A percentile compares a stretch with the other conserved stretches of the same genome.
These are phyloP conservation scores for Drosophila nikananu DNA, from an alignment of 1,140 invertebrate genomes.

Conservation along the genomic window DNA sequence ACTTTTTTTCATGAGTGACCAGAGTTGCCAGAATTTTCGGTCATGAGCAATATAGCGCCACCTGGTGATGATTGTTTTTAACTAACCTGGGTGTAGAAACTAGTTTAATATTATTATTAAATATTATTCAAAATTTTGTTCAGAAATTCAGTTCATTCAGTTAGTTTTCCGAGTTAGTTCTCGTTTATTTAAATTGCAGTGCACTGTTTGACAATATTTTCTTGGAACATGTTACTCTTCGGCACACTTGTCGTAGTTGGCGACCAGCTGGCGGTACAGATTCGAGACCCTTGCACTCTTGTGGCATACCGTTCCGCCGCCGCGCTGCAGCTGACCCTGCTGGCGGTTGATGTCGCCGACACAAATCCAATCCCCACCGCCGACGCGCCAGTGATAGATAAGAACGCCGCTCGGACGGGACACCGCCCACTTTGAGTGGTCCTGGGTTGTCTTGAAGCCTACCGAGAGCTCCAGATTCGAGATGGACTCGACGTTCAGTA, in stretches of 20 bases:
- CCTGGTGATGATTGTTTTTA: too few species aligned
- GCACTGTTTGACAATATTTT: background rate
- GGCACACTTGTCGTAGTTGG: slow-evolving; percentile 84
- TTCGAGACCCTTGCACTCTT: slow-evolving; percentile 86
- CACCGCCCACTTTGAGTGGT: slow-evolving; percentile 97
- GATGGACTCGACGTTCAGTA: slow-evolving; percentile 89
- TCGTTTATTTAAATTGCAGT: slow-evolving; percentile 2
- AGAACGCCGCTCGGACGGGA: slow-evolving; percentile 84
- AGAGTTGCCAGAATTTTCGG: too few species aligned
- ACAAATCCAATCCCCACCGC: slow-evolving; percentile 91
- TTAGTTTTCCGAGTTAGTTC: background rate
- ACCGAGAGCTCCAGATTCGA: slow-evolving; percentile 86
- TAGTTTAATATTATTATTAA: too few species aligned
- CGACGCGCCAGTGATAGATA: slow-evolving; percentile 82
- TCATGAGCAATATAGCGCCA: too few species aligned
- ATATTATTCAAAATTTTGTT: too few species aligned
- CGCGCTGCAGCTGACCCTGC: slow-evolving; percentile 90
- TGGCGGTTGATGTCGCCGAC: slow-evolving; percentile 96
- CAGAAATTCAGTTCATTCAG: too few species aligned
- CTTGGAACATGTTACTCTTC: background rate
- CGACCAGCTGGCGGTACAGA: slow-evolving; percentile 86
- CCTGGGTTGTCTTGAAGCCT: slow-evolving; percentile 90
- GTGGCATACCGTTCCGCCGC: slow-evolving; percentile 93
- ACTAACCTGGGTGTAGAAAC: too few species aligned
- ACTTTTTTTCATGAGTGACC: too few species aligned